Base-by-base conservation (phyloP, 2,888 invertebrate species). In the Tineola bisselliella region DNA sequence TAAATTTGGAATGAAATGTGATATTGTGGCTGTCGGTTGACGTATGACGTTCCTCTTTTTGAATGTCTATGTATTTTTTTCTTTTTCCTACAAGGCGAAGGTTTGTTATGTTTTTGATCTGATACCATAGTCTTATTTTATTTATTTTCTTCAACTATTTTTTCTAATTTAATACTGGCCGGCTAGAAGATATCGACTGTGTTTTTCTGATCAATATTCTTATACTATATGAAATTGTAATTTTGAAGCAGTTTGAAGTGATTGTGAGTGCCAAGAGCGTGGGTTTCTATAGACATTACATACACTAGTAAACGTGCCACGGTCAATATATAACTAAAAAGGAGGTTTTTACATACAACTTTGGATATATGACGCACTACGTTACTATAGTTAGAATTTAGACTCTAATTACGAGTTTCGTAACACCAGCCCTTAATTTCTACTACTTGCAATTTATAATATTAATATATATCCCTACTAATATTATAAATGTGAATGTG, bases 1-100 rank as follows among this genome's bases (percentile, higher is more conserved):
- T 78, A 79, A 79, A 77, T 79, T 76, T 76, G 72, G 76, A 81
- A 80, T 75, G 76, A 73, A 75, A 76, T 74, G 76, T 75, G 76
- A 78, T 77, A 73, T 76, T 75, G 74, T 73, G 74, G 73, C 70
- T 69, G 71, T 65, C 70, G 73, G 74, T 73, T 76, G 77, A 78
- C 75, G 70, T 72, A 70, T 70, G 70, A 70, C 71, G 71, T 74
- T 72, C 68, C 65, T 60, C 64, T 70, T 68, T 70, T 68, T 67
- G 67, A 68, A 69, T 67, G 63, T 64, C 64, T 66, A 67, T 66
- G 65, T 66, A 12, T 48, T 65, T 66, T 65, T 48, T 17, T n/a
- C 8, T 43, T 48, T 48, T 48, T 48, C 8, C 17, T 10, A 17
- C 6, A 6, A 48, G 43, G 17, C 59, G 19, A 18, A 18, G 44